Percentiles rank a stretch among this genome's conserved stretches.
phyloP scores from a whole-genome alignment of 2,113 vertebrate species.

The Corythaeola cristata region DNA sequence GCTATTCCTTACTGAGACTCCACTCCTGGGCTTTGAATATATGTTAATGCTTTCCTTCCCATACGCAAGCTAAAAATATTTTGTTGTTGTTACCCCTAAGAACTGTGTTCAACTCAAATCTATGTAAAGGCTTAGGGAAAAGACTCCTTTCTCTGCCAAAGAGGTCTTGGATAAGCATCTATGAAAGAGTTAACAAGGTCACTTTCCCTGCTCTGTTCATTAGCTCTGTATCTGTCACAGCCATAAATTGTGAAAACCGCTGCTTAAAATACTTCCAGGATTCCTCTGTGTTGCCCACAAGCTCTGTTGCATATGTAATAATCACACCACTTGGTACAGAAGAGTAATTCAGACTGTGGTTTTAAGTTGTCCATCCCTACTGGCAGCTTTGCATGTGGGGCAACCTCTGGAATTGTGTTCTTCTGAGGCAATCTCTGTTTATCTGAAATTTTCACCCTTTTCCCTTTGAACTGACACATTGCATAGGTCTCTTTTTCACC shows the following conservation, averaged over 20 bases:
- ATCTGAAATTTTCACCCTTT: neutral
- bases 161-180: neutral
- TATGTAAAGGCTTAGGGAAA: neutral
- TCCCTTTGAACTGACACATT: neutral
- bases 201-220: neutral
- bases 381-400: neutral
- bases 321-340: neutral
- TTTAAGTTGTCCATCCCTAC: neutral
- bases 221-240: neutral
- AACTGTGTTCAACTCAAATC: neutral
- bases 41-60: neutral
- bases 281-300: neutral
- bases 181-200: neutral
- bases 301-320: neutral
- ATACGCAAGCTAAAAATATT: neutral
- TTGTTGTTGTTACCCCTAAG: neutral
- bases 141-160: neutral
- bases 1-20: neutral
- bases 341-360: constrained; percentile 5
- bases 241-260: constrained; percentile 17
- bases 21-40: neutral
- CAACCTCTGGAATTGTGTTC: neutral
- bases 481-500: neutral
- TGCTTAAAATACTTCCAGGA: constrained; percentile 34
- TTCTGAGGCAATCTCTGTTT: neutral